phyloP scores from a whole-genome alignment of 2,888 invertebrate species.

The Lycophotia porphyrea region DNA sequence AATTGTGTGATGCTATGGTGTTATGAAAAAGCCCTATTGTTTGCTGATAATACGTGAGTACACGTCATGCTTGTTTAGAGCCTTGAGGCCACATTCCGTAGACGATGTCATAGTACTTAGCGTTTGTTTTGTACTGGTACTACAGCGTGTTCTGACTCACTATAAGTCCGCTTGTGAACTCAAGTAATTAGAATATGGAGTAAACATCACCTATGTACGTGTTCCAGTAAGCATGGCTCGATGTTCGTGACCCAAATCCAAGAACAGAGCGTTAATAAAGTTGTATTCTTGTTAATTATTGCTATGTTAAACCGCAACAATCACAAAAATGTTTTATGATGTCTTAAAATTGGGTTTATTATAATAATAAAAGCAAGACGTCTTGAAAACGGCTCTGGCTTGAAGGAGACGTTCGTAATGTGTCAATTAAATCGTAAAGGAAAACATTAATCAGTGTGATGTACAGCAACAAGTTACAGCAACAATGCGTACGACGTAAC shows the following conservation, averaged over 20 bases:
- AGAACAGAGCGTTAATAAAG: conserved; percentile 72
- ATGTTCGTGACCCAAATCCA: conserved; percentile 72
- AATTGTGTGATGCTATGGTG: conserved; percentile 56
- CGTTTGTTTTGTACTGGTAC: conserved; percentile 67
- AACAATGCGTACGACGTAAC: conserved; percentile 23
- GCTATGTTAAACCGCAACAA: conserved; percentile 74
- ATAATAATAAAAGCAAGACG: conserved; percentile 68
- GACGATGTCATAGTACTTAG: conserved; percentile 86
- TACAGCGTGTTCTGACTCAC: conserved; percentile 62
- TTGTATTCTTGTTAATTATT: conserved; percentile 71
- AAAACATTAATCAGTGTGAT: conserved; percentile 69
- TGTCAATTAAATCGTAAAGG: conserved; percentile 71
- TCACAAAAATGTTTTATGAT: conserved; percentile 73
- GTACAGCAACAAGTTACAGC: conserved; percentile 57
- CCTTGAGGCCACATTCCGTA: conserved; percentile 85
- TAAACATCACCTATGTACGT: conserved; percentile 67
- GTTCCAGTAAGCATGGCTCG: conserved; percentile 63
- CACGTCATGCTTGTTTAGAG: conserved; percentile 77
- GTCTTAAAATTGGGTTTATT: conserved; percentile 77
- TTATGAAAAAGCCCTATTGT: conserved; percentile 75
- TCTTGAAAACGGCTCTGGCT: conserved; percentile 56
- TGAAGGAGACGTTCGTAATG: conserved; percentile 67
- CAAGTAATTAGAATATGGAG: conserved; percentile 67
- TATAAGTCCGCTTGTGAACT: conserved; percentile 56
- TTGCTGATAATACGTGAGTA: conserved; percentile 78